Evolutionary conservation across 2,797 vertebrate species (phyloP).

Genomic region (Cichlasoma orientale): DNA sequence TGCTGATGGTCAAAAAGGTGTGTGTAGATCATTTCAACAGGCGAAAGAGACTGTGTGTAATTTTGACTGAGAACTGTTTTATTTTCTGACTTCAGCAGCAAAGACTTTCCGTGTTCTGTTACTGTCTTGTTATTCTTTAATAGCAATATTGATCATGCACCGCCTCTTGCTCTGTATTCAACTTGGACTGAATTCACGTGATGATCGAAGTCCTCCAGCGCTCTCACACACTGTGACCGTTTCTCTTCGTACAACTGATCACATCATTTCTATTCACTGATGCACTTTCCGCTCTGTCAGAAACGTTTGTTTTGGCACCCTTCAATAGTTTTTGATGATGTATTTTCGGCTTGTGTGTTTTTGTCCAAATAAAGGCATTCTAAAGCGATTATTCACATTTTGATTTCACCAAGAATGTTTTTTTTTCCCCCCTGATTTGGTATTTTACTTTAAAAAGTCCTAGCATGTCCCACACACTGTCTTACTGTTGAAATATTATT

Average conservation of each 20-base stretch:
- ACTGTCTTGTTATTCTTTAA: background rate
- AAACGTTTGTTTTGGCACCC: constrained; percentile 40
- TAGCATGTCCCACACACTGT: background rate
- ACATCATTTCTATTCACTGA: constrained; percentile 58
- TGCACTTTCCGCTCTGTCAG: constrained; percentile 73
- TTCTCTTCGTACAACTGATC: background rate
- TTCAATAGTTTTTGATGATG: constrained; percentile 43
- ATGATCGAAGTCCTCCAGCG: background rate
- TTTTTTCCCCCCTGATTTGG: background rate
- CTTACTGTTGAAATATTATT: background rate
- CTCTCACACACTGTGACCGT: background rate
- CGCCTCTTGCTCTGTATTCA: constrained; percentile 11
- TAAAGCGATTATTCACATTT: background rate
- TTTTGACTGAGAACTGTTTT: background rate
- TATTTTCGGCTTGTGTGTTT: constrained; percentile 48
- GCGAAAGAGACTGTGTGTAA: background rate
- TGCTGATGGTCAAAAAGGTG: background rate
- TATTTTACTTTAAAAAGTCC: background rate
- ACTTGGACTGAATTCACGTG: constrained; percentile 9
- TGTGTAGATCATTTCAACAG: background rate
- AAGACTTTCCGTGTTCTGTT: background rate
- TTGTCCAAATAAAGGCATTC: constrained; percentile 73
- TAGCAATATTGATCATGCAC: background rate
- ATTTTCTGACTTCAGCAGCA: background rate
- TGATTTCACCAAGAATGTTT: no score